Percentiles rank a stretch among this genome's conserved stretches.
Conservation (phyloP, 2,113 vertebrate species). For the Brachyistius frenatus region DNA sequence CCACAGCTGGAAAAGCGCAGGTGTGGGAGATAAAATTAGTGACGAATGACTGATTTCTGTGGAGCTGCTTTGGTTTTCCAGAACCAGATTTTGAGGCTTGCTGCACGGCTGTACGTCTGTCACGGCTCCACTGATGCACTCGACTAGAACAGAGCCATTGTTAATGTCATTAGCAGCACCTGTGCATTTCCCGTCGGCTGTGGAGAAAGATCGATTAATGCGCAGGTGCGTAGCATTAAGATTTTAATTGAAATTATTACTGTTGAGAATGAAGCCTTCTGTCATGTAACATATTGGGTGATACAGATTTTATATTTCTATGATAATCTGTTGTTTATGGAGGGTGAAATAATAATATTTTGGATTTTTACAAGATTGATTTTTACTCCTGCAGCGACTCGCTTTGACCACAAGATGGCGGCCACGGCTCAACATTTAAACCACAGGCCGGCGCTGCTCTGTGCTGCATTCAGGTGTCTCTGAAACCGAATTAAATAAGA, state of each 20-base stretch:
- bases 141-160: too few relatives aligned
- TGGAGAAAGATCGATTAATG: not conserved
- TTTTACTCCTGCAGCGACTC: not conserved
- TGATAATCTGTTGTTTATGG: not conserved
- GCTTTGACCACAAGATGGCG: constrained; percentile 51
- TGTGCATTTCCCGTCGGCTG: not conserved
- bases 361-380: not conserved
- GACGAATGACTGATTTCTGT: too few relatives aligned
- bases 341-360: not conserved
- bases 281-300: not conserved
- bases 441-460: not conserved
- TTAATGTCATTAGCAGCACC: not conserved
- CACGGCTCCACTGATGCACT: too few relatives aligned
- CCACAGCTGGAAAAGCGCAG: not conserved
- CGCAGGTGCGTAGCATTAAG: not conserved
- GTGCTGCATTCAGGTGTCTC: constrained; percentile 42
- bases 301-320: too few relatives aligned
- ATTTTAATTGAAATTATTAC: not conserved
- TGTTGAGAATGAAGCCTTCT: not conserved
- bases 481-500: not conserved
- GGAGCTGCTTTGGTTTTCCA: too few relatives aligned
- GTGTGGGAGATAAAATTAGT: too few relatives aligned
- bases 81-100: too few relatives aligned
- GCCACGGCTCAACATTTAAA: constrained; percentile 18
- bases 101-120: too few relatives aligned